Conservation (phyloP, 2,113 vertebrate species). For the Amphiprion ocellaris region DNA sequence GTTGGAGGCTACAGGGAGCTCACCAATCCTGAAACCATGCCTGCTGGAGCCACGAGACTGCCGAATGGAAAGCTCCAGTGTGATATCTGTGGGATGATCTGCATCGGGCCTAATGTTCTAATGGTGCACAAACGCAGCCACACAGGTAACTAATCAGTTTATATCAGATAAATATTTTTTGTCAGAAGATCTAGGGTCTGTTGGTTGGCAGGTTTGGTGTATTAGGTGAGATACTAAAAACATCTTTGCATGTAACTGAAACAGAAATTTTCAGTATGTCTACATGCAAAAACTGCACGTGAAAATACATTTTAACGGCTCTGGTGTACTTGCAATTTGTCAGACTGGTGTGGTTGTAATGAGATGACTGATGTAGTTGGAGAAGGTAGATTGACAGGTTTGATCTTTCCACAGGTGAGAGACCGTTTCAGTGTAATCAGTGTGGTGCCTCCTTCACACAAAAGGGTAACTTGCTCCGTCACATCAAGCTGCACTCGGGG, state of each 20-base stretch:
- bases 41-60: slow-evolving; percentile 90
- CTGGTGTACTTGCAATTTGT: not conserved
- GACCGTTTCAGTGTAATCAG: slow-evolving; percentile 98
- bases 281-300: no score
- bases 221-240: not conserved
- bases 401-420: slow-evolving; percentile 87
- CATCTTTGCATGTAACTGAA: not conserved
- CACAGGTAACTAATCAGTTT: slow-evolving; percentile 87
- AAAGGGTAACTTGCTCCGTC: slow-evolving; percentile 96
- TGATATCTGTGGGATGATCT: slow-evolving; percentile 97
- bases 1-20: slow-evolving; percentile 91
- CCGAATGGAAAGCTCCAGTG: slow-evolving; percentile 98
- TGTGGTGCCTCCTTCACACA: slow-evolving; percentile 99
- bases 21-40: slow-evolving; percentile 86
- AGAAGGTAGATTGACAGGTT: slow-evolving; percentile 30
- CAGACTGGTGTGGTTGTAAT: not conserved
- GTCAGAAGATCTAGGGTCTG: not conserved
- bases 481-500: slow-evolving; percentile 98
- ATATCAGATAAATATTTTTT: not conserved
- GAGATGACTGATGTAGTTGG: not conserved
- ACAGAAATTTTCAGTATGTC: not conserved
- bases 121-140: slow-evolving; percentile 99
- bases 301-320: not conserved
- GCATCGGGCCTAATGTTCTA: slow-evolving; percentile 97
- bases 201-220: no score